These are phyloP conservation scores for Cephus rjabovi DNA, from an alignment of 2,888 invertebrate species.

Conservation along the genomic window DNA sequence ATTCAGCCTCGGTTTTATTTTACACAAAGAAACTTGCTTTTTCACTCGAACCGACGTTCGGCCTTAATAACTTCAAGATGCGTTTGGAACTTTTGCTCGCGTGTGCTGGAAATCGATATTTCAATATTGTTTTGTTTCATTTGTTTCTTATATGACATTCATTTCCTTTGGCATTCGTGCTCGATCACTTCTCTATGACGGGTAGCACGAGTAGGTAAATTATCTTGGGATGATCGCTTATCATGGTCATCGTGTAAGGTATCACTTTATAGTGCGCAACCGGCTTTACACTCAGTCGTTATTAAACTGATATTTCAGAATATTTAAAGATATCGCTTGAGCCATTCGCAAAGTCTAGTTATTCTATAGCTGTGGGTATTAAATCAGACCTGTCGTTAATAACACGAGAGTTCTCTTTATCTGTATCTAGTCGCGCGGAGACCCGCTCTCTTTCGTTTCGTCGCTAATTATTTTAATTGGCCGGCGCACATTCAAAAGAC, in stretches of 20 bases:
- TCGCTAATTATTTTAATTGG: conserved; percentile 68
- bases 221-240: neutral
- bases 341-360: neutral
- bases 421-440: conserved; percentile 23
- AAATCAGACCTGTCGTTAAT: conserved; percentile 21
- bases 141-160: neutral
- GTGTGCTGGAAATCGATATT: neutral
- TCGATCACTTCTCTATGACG: neutral
- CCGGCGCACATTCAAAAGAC: conserved; percentile 65
- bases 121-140: neutral
- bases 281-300: neutral
- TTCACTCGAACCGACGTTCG: neutral
- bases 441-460: conserved; percentile 61
- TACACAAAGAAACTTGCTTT: neutral
- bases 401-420: conserved; percentile 10
- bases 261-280: neutral
- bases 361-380: neutral
- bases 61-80: neutral
- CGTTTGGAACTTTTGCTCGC: neutral
- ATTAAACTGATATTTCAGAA: neutral
- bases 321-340: neutral
- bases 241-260: neutral
- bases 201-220: neutral
- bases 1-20: neutral
- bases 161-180: neutral